phyloP scores from a whole-genome alignment of 2,113 vertebrate genomes.

The Tachysurus fulvidraco region DNA sequence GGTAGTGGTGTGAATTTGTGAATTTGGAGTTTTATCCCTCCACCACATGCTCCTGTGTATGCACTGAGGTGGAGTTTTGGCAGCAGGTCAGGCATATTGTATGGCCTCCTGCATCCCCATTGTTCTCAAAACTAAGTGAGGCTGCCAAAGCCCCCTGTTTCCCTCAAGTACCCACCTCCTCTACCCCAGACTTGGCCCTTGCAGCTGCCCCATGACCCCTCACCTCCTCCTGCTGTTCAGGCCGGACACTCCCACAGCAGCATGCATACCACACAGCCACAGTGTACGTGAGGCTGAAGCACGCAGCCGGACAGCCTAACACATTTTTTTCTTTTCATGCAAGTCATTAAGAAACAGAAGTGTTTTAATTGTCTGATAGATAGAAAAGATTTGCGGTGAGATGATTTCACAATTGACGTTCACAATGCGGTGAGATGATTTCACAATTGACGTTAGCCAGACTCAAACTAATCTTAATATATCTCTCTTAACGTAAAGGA shows the following conservation, averaged over 20 bases:
- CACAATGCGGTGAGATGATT: no score
- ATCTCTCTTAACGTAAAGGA: not conserved
- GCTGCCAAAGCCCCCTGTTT: slow-evolving; percentile 61
- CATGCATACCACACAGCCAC: slow-evolving; percentile 25
- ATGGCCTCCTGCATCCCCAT: slow-evolving; percentile 67
- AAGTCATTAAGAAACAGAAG: not conserved
- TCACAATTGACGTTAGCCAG: not conserved
- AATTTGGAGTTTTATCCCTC: not conserved
- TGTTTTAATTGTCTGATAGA: not conserved
- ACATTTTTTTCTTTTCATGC: not conserved
- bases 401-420: not conserved
- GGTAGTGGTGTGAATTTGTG: not conserved
- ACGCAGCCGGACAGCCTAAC: not conserved
- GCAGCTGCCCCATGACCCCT: slow-evolving; percentile 79
- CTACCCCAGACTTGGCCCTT: slow-evolving; percentile 64
- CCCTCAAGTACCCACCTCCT: slow-evolving; percentile 70
- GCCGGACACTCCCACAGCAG: slow-evolving; percentile 34
- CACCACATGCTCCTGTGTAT: not conserved
- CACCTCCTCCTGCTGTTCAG: slow-evolving; percentile 63
- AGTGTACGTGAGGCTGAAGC: slow-evolving; percentile 11
- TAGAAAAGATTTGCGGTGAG: not conserved
- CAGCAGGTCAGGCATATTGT: slow-evolving; percentile 73
- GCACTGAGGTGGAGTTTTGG: slow-evolving; percentile 64
- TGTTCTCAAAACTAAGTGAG: slow-evolving; percentile 72
- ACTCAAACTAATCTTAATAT: not conserved